These are phyloP conservation scores for Rana temporaria DNA, from an alignment of 2,113 vertebrate genomes.

Conservation along the genomic window DNA sequence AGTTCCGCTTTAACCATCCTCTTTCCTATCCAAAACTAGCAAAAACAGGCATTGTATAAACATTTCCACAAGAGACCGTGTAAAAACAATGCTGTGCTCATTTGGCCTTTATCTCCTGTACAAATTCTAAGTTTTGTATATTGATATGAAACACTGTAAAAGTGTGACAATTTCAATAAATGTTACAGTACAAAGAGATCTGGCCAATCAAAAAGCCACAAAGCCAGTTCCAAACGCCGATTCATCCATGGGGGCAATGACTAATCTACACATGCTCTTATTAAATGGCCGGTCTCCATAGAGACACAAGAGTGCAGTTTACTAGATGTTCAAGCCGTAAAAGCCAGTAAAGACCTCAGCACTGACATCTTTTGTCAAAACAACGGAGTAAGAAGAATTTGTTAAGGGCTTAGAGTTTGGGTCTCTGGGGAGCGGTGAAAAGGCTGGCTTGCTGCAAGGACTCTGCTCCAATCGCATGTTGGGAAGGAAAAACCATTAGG, in stretches of 20 bases:
- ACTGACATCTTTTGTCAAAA: slow-evolving; percentile 53
- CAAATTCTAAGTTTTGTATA: too few species aligned
- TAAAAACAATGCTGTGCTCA: too few species aligned
- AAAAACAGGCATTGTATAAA: too few species aligned
- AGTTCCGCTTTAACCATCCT: too few species aligned
- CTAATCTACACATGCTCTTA: slow-evolving; percentile 8
- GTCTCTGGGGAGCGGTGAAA: slow-evolving; percentile 34
- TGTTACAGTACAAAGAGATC: too few species aligned
- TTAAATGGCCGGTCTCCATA: slow-evolving; percentile 23
- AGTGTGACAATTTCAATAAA: too few species aligned
- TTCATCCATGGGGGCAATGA: neutral
- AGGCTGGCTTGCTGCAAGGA: slow-evolving; percentile 36
- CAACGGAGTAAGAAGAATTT: slow-evolving; percentile 52
- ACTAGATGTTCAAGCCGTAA: slow-evolving; percentile 28
- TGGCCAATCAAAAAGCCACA: too few species aligned
- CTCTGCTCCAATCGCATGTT: slow-evolving; percentile 4
- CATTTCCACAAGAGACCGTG: too few species aligned
- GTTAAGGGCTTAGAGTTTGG: slow-evolving; percentile 53
- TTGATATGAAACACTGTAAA: too few species aligned
- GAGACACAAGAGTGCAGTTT: slow-evolving; percentile 37
- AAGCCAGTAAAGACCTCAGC: slow-evolving; percentile 35
- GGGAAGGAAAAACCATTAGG: slow-evolving; percentile 52
- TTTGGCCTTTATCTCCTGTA: neutral
- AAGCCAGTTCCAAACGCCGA: neutral
- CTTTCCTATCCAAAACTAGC: too few species aligned